These are phyloP conservation scores for Aphaenogaster rudis DNA, from an alignment of 1,140 invertebrate genomes.

Conservation along the genomic window DNA sequence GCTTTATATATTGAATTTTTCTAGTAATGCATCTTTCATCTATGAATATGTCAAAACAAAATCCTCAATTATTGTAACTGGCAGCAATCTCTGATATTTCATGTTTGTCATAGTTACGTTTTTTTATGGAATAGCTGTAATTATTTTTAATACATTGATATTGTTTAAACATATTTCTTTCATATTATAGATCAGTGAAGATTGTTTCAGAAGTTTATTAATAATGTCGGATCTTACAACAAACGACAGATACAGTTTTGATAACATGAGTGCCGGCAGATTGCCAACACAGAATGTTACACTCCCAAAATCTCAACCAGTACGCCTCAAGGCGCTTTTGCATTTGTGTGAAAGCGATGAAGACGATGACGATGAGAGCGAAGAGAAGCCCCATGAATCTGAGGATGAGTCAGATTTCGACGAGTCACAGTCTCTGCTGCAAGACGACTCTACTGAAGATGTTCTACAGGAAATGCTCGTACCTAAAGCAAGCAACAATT, in stretches of 20 bases:
- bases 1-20: neutral
- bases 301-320: slow-evolving; percentile 78
- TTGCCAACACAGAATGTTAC: slow-evolving; percentile 59
- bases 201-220: neutral
- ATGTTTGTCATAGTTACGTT: neutral
- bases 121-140: neutral
- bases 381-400: slow-evolving; percentile 70
- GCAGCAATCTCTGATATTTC: neutral
- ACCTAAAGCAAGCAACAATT: neutral
- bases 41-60: neutral
- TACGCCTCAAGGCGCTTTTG: slow-evolving; percentile 77
- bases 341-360: slow-evolving; percentile 74
- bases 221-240: slow-evolving; percentile 73
- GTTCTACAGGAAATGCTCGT: neutral
- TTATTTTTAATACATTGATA: neutral
- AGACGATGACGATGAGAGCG: slow-evolving; percentile 79
- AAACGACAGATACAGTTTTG: slow-evolving; percentile 61
- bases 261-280: slow-evolving; percentile 56
- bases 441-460: slow-evolving; percentile 36
- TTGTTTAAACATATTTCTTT: neutral
- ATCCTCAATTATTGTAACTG: neutral
- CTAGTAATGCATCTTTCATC: neutral
- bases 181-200: neutral
- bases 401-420: slow-evolving; percentile 73
- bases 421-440: slow-evolving; percentile 56